Evolutionary conservation across 1,140 invertebrate species (phyloP), one percentile per base, ranked within the genome.

Genomic region (Thaumatotibia leucotreta): DNA sequence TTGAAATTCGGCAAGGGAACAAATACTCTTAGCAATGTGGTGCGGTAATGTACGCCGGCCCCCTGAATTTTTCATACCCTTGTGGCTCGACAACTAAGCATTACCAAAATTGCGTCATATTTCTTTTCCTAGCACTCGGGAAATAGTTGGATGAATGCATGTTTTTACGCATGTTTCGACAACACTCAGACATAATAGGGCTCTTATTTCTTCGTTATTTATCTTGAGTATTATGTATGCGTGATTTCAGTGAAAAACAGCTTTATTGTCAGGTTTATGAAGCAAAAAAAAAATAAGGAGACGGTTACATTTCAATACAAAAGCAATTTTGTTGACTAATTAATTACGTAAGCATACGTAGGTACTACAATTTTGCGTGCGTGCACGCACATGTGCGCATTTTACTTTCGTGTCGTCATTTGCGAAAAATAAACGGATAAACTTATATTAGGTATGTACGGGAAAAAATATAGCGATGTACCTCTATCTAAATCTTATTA

Each of bases 91-190:
- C 85, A 89, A 88, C 85, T 88, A 82, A 86, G 82, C 88, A 90
- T 90, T 89, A 90, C 85, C 81, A 78, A 88, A 90, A 90, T 90
- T 90, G 86, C 88, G 81, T 89, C 86, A 90, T 90, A 90, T 89
- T 89, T 90, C 85, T 90, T 87, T 83, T 83, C 82, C 71, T 76
- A 82, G 80, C 83, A 86, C 83, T 83, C 76, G 76, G 78, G 73
- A 84, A 86, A 85, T 87, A 89, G 85, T 88, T 79, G 80, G 77
- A 79, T 74, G 79, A 76, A 84, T 86, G 79, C 80, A 74, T 78
- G 74, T 71, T 86, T 81, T 74, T 76, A 69, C 69, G 69, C 31
- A 20, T 61, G 64, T 61, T 65, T 58, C 52, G 23, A 58, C 52
- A 29, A 58, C 23, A 58, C 11, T 58, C 14, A 20, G 39, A 45